Evolutionary conservation across 1,140 invertebrate genomes (phyloP).

Genomic region (Bombus soroeensis): DNA sequence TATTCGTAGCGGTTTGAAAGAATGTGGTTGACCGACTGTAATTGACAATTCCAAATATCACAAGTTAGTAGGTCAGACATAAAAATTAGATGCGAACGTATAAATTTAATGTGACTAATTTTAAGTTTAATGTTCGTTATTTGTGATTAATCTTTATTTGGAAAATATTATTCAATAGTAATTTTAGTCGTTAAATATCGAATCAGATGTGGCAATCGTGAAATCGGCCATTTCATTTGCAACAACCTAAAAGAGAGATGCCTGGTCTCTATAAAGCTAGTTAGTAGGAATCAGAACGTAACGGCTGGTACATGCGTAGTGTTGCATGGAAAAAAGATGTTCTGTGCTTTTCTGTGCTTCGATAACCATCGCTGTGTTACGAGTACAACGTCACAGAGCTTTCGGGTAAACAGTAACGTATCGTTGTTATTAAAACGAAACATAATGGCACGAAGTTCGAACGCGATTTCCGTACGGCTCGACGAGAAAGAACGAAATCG

Average conservation of each 20-base stretch:
- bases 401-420: not conserved
- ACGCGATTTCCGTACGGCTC: not conserved
- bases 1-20: no score
- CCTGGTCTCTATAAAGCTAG: constrained; percentile 31
- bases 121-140: no score
- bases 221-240: no score
- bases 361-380: constrained; percentile 10
- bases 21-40: no score
- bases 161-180: no score
- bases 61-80: no score
- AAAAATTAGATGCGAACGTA: no score
- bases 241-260: not conserved
- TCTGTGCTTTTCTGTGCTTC: constrained; percentile 62
- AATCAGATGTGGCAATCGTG: no score
- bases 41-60: no score
- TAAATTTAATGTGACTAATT: no score
- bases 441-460: not conserved
- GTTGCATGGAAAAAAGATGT: constrained; percentile 56
- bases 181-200: no score
- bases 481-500: not conserved
- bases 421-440: not conserved
- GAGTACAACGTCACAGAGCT: constrained; percentile 8
- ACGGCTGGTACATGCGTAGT: constrained; percentile 12
- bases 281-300: constrained; percentile 17
- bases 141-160: no score